Evolutionary conservation across 2,113 vertebrate genomes (phyloP).

Genomic region (Bagarius yarrelli): DNA sequence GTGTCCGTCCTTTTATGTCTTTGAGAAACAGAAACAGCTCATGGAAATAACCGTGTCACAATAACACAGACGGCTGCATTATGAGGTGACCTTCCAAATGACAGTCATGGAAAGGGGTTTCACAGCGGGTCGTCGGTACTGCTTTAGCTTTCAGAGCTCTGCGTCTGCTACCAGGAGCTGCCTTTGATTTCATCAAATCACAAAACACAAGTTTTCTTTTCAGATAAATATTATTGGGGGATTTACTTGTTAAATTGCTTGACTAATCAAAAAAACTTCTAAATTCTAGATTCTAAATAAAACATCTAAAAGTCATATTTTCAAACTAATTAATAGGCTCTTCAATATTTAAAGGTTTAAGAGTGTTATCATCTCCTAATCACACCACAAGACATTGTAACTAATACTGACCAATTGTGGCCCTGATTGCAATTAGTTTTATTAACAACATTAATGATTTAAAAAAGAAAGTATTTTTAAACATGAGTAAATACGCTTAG

Average conservation of each 20-base stretch:
- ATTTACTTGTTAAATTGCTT: not conserved
- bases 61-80: slow-evolving; percentile 24
- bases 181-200: not conserved
- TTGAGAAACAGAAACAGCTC: slow-evolving; percentile 10
- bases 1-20: slow-evolving; percentile 14
- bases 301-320: too few species aligned
- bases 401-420: too few species aligned
- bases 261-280: not conserved
- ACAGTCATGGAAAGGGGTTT: slow-evolving; percentile 26
- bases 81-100: slow-evolving; percentile 41
- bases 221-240: not conserved
- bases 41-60: slow-evolving; percentile 25
- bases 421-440: too few species aligned
- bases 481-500: too few species aligned
- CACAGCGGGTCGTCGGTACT: slow-evolving; percentile 12
- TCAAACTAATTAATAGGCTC: too few species aligned
- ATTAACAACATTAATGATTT: too few species aligned
- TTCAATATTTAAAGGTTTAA: too few species aligned
- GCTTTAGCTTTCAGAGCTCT: not conserved
- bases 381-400: too few species aligned
- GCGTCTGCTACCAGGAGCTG: not conserved
- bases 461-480: too few species aligned
- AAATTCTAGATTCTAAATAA: too few species aligned
- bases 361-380: too few species aligned
- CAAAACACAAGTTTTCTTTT: not conserved